Evolutionary conservation across 1,140 invertebrate species (phyloP).

Genomic region (Diabrotica undecimpunctata): DNA sequence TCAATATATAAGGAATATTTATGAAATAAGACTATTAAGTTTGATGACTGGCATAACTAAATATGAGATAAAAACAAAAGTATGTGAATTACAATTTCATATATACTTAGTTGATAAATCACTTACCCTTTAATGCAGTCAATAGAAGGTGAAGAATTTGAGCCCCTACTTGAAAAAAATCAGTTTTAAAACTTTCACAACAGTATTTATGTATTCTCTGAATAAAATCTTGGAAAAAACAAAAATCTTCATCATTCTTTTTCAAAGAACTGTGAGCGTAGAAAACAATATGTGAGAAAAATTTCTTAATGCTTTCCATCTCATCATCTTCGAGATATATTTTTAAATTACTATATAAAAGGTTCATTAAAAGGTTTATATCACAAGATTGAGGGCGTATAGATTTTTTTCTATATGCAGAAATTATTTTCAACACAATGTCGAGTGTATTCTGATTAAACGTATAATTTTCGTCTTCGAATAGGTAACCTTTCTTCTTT

Average conservation of each 20-base stretch:
- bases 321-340: constrained; percentile 17
- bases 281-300: constrained; percentile 24
- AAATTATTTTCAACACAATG: constrained; percentile 22
- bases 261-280: constrained; percentile 14
- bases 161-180: constrained; percentile 13
- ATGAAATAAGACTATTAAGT: too few relatives aligned
- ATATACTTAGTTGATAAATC: background rate
- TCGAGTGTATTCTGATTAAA: constrained; percentile 18
- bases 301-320: constrained; percentile 19
- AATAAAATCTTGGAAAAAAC: constrained; percentile 13
- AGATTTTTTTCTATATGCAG: constrained; percentile 19
- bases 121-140: constrained; percentile 14
- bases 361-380: constrained; percentile 11
- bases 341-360: constrained; percentile 15
- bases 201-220: constrained; percentile 16
- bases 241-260: constrained; percentile 15
- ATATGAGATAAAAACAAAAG: too few relatives aligned
- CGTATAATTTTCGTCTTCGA: constrained; percentile 9
- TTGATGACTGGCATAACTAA: too few relatives aligned
- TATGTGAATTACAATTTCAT: too few relatives aligned
- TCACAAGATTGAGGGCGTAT: constrained; percentile 14
- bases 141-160: constrained; percentile 20
- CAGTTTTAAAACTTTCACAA: constrained; percentile 10
- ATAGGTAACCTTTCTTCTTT: constrained; percentile 13
- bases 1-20: too few relatives aligned